Percentiles rank a stretch among this genome's conserved stretches.
These are phyloP conservation scores for Cyphomyrus discorhynchus DNA, from an alignment of 2,113 vertebrate species.

Conservation along the genomic window DNA sequence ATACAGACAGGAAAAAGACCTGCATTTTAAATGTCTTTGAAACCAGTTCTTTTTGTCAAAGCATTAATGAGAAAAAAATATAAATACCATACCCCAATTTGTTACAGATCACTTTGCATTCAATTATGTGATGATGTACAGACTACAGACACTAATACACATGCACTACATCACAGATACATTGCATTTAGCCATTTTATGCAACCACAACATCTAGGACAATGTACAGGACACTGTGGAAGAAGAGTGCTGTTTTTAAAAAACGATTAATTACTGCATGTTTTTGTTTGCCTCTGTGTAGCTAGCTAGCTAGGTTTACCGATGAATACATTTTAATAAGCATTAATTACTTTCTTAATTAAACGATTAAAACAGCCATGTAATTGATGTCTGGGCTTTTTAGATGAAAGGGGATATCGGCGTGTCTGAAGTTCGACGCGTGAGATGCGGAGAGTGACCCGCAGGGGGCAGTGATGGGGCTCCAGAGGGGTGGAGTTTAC, in stretches of 20 bases:
- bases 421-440: slow-evolving; percentile 65
- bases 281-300: slow-evolving; percentile 46
- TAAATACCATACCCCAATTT: not conserved
- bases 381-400: slow-evolving; percentile 56
- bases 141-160: not conserved
- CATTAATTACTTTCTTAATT: slow-evolving; percentile 67
- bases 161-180: not conserved
- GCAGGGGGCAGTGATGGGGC: slow-evolving; percentile 41
- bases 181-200: not conserved
- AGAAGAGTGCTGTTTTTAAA: slow-evolving; percentile 46
- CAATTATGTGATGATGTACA: not conserved
- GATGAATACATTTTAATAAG: slow-evolving; percentile 67
- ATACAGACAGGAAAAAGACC: not conserved
- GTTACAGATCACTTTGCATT: not conserved
- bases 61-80: not conserved
- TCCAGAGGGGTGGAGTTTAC: slow-evolving; percentile 14
- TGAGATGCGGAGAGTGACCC: slow-evolving; percentile 50
- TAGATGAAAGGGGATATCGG: slow-evolving; percentile 31
- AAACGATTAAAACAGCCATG: slow-evolving; percentile 59
- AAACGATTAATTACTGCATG: slow-evolving; percentile 54
- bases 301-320: slow-evolving; percentile 38
- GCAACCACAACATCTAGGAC: slow-evolving; percentile 44
- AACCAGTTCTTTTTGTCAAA: not conserved
- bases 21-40: not conserved
- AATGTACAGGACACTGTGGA: slow-evolving; percentile 46